Conservation (phyloP, 2,113 vertebrate species). For the Coptodon bakossiorum region DNA sequence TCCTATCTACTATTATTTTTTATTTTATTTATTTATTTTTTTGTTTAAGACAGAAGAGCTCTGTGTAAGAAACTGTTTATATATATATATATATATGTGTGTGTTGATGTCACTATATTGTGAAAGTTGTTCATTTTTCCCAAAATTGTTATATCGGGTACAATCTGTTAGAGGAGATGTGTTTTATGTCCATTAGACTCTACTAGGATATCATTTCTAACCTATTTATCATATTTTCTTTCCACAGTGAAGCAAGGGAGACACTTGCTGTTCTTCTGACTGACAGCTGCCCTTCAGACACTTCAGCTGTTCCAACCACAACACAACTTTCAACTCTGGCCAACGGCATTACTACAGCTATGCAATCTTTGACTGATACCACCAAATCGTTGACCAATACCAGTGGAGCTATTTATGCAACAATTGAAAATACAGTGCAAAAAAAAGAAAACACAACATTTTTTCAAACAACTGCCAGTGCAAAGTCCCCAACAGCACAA, state of each 20-base stretch:
- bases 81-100: no score
- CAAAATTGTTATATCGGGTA: background rate
- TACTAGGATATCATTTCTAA: background rate
- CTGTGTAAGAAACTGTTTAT: background rate
- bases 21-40: background rate
- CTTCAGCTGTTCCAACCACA: background rate
- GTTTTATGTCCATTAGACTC: background rate
- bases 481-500: background rate
- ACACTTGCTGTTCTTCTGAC: constrained; percentile 46
- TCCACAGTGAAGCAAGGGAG: constrained; percentile 22
- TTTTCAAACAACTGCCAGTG: background rate
- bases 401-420: background rate
- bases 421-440: background rate
- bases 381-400: background rate
- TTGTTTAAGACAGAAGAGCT: background rate
- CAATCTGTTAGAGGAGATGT: background rate
- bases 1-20: background rate
- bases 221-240: background rate
- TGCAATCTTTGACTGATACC: background rate
- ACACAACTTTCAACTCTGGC: background rate
- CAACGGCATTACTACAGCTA: background rate
- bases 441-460: background rate
- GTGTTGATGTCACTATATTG: background rate
- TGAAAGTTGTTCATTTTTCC: background rate
- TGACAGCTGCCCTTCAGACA: constrained; percentile 21